Percentiles rank a stretch among this genome's conserved stretches.
Evolutionary conservation across 2,888 invertebrate genomes (phyloP).

Genomic region (Polydrusus cervinus): DNA sequence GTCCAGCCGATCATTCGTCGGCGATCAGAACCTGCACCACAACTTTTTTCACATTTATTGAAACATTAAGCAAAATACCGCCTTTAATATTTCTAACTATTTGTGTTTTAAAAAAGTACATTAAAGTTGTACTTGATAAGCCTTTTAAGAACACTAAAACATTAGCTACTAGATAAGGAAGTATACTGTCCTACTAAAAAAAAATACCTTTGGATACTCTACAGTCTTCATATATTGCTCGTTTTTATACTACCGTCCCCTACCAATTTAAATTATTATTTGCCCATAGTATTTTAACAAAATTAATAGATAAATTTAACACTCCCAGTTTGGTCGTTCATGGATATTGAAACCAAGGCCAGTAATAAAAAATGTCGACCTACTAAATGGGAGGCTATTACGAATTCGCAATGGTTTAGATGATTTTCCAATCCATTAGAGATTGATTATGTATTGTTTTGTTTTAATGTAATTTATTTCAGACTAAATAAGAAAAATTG

Average conservation of each 20-base stretch:
- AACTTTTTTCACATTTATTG: too few relatives aligned
- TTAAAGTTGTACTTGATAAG: too few relatives aligned
- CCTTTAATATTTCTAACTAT: too few relatives aligned
- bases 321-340: slow-evolving; percentile 6
- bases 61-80: too few relatives aligned
- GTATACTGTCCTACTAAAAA: too few relatives aligned
- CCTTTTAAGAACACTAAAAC: too few relatives aligned
- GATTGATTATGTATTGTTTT: slow-evolving; percentile 18
- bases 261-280: neutral
- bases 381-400: slow-evolving; percentile 19
- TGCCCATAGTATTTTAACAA: neutral
- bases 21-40: too few relatives aligned
- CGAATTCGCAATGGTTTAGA: slow-evolving; percentile 14
- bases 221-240: too few relatives aligned
- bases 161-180: too few relatives aligned
- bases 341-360: slow-evolving; percentile 24
- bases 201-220: neutral
- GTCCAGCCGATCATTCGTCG: too few relatives aligned
- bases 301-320: slow-evolving; percentile 18
- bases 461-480: slow-evolving; percentile 1
- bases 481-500: slow-evolving; percentile 6
- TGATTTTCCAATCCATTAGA: slow-evolving; percentile 20
- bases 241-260: too few relatives aligned
- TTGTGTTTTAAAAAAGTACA: too few relatives aligned
- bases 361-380: slow-evolving; percentile 17